Conservation (phyloP, 2,113 vertebrate species). For the Nannospalax galili region DNA sequence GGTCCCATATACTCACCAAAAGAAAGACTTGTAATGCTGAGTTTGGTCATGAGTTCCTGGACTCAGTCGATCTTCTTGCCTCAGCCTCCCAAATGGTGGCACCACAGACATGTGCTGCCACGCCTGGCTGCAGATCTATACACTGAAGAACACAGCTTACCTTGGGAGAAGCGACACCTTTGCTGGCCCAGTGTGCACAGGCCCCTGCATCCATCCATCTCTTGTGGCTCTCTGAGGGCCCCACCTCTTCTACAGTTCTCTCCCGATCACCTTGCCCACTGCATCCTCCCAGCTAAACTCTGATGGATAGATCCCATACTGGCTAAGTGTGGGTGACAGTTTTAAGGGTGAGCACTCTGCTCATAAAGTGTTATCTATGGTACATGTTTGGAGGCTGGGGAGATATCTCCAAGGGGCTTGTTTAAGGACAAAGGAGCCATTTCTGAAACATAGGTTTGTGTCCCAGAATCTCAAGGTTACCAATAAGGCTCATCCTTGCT, state of each 20-base stretch:
- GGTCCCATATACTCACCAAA: neutral
- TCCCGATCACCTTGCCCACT: neutral
- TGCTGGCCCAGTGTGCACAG: fast-evolving
- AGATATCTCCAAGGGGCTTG: fast-evolving
- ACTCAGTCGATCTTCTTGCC: neutral
- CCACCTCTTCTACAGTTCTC: neutral
- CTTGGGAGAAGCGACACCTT: too few relatives aligned
- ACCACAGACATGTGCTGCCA: neutral
- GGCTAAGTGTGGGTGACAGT: neutral
- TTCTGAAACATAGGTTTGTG: slow-evolving; percentile 13
- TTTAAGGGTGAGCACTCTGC: neutral
- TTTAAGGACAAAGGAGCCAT: neutral
- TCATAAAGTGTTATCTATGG: neutral
- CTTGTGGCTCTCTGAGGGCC: neutral
- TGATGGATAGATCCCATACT: neutral
- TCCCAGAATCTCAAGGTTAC: neutral
- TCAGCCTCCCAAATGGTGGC: neutral
- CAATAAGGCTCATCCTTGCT: neutral
- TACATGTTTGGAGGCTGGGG: neutral
- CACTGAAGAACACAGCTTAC: neutral
- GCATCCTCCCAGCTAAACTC: neutral
- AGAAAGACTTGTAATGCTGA: neutral
- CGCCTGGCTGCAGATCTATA: neutral
- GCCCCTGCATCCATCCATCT: neutral
- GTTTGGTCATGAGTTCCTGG: neutral